phyloP scores from a whole-genome alignment of 2,888 invertebrate species.

The Willowsia nigromaculata region DNA sequence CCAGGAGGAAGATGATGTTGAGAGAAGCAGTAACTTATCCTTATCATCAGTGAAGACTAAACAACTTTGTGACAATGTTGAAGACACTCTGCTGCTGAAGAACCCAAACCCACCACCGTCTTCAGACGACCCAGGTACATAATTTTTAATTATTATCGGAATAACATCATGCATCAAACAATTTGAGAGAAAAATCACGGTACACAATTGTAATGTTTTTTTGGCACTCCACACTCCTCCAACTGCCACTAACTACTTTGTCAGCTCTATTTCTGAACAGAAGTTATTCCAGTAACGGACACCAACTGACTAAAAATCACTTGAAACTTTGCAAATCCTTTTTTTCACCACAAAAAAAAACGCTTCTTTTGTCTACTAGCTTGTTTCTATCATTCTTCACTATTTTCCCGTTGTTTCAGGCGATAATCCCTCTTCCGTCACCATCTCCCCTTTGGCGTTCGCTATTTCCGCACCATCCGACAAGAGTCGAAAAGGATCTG shows the following conservation, averaged over 20 bases:
- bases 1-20: slow-evolving; percentile 29
- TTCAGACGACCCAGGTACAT: slow-evolving; percentile 31
- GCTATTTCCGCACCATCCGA: slow-evolving; percentile 66
- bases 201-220: too few species aligned
- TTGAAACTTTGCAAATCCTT: background rate
- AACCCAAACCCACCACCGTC: background rate
- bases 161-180: background rate
- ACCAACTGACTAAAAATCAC: background rate
- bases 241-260: too few species aligned
- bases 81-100: slow-evolving; percentile 10
- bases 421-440: background rate
- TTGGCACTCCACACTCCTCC: background rate
- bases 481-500: slow-evolving; percentile 78
- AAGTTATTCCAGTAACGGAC: background rate
- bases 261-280: too few species aligned
- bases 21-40: background rate
- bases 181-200: background rate
- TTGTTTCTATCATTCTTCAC: too few species aligned
- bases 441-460: slow-evolving; percentile 7
- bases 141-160: background rate
- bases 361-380: too few species aligned
- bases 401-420: background rate
- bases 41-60: slow-evolving; percentile 43
- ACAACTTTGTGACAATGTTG: slow-evolving; percentile 8
- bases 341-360: background rate